Percentiles rank a stretch among this genome's conserved stretches.
Conservation (phyloP, 2,888 invertebrate species). For the Coleophora flavipennella region DNA sequence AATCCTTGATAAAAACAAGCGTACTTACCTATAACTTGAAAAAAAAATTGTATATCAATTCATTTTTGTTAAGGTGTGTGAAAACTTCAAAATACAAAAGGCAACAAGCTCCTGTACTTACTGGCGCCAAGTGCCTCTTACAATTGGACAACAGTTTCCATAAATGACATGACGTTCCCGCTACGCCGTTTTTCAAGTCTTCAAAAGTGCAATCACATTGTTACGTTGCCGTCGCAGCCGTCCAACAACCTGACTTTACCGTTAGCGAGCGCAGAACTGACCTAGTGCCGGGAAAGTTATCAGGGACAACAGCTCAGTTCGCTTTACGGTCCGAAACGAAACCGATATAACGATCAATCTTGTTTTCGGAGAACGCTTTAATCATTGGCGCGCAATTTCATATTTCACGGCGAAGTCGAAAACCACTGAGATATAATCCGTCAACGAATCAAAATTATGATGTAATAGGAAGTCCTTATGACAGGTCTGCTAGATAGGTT, state of each 20-base stretch:
- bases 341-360: constrained; percentile 31
- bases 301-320: constrained; percentile 58
- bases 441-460: constrained; percentile 33
- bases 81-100: no score
- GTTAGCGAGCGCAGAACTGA: constrained; percentile 69
- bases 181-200: constrained; percentile 36
- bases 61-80: no score
- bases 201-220: constrained; percentile 64
- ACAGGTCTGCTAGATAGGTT: constrained; percentile 28
- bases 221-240: constrained; percentile 61
- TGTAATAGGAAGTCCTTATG: constrained; percentile 42
- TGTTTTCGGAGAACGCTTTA: constrained; percentile 18
- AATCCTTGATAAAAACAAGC: no score
- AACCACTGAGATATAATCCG: constrained; percentile 21
- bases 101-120: no score
- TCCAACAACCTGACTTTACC: constrained; percentile 68
- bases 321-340: constrained; percentile 35
- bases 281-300: constrained; percentile 69
- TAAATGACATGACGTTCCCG: no score
- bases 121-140: no score
- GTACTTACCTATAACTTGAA: no score
- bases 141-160: no score
- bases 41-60: no score
- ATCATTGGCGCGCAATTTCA: background rate
- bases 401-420: constrained; percentile 6